Evolutionary conservation across 2,797 vertebrate genomes (phyloP).

Genomic region (Apogon talboti): DNA sequence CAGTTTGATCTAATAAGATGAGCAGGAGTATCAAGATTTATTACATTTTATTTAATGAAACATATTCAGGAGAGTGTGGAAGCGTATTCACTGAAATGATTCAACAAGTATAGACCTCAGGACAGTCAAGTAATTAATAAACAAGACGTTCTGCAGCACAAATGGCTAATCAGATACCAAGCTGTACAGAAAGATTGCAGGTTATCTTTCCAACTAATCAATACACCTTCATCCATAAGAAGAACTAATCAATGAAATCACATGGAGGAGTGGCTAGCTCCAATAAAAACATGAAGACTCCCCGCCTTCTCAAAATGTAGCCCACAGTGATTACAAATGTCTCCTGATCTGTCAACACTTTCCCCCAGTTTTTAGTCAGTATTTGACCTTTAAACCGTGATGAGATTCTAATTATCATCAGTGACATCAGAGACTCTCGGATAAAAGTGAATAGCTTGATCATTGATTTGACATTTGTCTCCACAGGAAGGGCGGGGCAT

Average conservation of each 20-base stretch:
- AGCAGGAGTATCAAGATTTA: too few species aligned
- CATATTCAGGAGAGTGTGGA: too few species aligned
- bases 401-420: slow-evolving; percentile 29
- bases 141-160: slow-evolving; percentile 3
- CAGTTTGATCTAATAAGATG: too few species aligned
- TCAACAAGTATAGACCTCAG: not conserved
- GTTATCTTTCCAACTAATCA: slow-evolving; percentile 25
- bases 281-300: slow-evolving; percentile 18
- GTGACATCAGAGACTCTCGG: slow-evolving; percentile 7
- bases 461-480: slow-evolving; percentile 22
- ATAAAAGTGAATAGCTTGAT: not conserved
- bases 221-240: slow-evolving; percentile 30
- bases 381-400: slow-evolving; percentile 37
- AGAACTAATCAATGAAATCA: slow-evolving; percentile 47
- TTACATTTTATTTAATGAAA: too few species aligned
- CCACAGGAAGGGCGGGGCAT: not conserved
- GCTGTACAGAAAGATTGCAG: slow-evolving; percentile 20
- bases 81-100: too few species aligned
- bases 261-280: slow-evolving; percentile 2
- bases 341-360: not conserved
- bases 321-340: slow-evolving; percentile 28
- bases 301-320: slow-evolving; percentile 14
- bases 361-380: slow-evolving; percentile 4
- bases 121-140: slow-evolving; percentile 24
- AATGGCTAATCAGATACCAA: slow-evolving; percentile 2